Evolutionary conservation across 2,888 invertebrate genomes (phyloP).

Genomic region (Deilephila porcellus): DNA sequence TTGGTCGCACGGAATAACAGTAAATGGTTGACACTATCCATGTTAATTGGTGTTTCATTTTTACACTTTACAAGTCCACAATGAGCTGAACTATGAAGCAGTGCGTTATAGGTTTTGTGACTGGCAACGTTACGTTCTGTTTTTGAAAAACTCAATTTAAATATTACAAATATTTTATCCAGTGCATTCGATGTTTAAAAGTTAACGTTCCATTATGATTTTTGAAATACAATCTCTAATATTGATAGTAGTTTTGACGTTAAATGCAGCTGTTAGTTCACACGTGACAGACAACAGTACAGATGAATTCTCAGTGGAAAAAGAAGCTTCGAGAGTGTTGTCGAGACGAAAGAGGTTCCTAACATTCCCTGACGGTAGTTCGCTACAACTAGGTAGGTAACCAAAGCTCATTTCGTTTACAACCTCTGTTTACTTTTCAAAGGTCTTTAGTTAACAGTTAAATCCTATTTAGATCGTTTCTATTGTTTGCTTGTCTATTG

Average conservation of each 20-base stretch:
- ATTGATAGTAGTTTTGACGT: constrained; percentile 46
- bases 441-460: constrained; percentile 13
- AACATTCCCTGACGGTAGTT: constrained; percentile 86
- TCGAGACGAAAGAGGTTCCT: constrained; percentile 85
- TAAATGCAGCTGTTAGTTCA: constrained; percentile 55
- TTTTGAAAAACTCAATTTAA: constrained; percentile 35
- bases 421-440: background rate
- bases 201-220: constrained; percentile 28
- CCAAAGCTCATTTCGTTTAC: background rate
- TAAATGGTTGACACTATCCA: constrained; percentile 67
- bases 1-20: constrained; percentile 63
- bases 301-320: constrained; percentile 52
- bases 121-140: constrained; percentile 53
- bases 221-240: constrained; percentile 37
- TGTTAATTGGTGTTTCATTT: constrained; percentile 78
- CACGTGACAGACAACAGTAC: constrained; percentile 47
- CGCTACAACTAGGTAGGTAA: constrained; percentile 83
- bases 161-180: constrained; percentile 6
- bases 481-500: background rate
- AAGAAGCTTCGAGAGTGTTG: constrained; percentile 61
- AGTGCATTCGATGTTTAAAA: constrained; percentile 30
- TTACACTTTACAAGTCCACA: constrained; percentile 56
- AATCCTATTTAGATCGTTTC: background rate
- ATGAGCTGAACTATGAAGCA: constrained; percentile 55
- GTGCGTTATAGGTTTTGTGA: constrained; percentile 61